Conservation (phyloP, 2,888 invertebrate species). For the Acleris cristana region DNA sequence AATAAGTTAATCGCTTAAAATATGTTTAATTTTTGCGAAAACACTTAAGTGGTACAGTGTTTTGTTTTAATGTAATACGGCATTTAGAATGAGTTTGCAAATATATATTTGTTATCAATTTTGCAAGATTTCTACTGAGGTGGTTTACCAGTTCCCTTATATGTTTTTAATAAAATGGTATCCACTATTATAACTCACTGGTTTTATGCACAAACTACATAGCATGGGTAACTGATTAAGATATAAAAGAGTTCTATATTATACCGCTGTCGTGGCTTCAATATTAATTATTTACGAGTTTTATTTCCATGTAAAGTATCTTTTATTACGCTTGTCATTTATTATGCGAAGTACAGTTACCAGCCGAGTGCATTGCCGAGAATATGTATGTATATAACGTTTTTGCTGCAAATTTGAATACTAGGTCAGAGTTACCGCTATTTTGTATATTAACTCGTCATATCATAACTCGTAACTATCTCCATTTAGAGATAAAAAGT, state of each 20-base stretch:
- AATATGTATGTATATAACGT: constrained; percentile 9
- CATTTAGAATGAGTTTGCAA: neutral
- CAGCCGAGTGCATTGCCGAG: neutral
- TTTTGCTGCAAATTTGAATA: constrained; percentile 26
- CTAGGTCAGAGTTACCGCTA: constrained; percentile 35
- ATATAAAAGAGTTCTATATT: too few relatives aligned
- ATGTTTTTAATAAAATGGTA: too few relatives aligned
- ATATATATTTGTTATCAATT: neutral
- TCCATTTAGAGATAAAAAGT: constrained; percentile 22
- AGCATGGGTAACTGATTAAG: too few relatives aligned
- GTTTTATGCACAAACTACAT: too few relatives aligned
- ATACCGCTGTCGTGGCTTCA: too few relatives aligned
- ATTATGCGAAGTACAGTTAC: neutral
- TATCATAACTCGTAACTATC: constrained; percentile 17
- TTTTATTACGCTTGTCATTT: too few relatives aligned
- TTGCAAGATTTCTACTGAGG: too few relatives aligned
- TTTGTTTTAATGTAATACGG: neutral
- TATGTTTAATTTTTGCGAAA: neutral
- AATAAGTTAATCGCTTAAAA: neutral
- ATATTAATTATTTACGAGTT: too few relatives aligned
- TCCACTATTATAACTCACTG: too few relatives aligned
- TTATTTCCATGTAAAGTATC: too few relatives aligned
- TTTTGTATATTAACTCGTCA: constrained; percentile 22
- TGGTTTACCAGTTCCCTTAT: too few relatives aligned
- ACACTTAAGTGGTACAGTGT: neutral